Percentiles rank a stretch among this genome's conserved stretches.
These are phyloP conservation scores for Orchesella flavescens DNA, from an alignment of 2,888 invertebrate species.

Conservation along the genomic window DNA sequence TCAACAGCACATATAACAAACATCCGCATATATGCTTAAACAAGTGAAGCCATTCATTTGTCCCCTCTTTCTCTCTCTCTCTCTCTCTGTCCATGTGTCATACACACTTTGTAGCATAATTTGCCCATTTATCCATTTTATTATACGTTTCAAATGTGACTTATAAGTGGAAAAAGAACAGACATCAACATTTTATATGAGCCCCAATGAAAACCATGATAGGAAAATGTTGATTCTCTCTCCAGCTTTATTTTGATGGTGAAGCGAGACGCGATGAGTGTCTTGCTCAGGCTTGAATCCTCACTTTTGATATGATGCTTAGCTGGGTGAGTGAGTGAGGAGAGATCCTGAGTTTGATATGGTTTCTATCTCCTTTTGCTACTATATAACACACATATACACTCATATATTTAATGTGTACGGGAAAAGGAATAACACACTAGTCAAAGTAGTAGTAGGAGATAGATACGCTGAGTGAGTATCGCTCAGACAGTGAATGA, in stretches of 20 bases:
- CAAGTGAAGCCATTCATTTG: no score
- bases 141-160: no score
- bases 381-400: neutral
- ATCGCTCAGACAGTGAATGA: conserved; percentile 32
- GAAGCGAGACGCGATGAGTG: neutral
- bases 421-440: neutral
- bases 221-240: no score
- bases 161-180: no score
- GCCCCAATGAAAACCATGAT: no score
- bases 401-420: neutral
- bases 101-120: neutral
- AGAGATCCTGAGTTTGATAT: conserved; percentile 21
- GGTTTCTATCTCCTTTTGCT: neutral
- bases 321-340: neutral
- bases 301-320: neutral
- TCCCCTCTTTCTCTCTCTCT: no score
- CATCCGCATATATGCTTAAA: no score
- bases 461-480: conserved; percentile 6
- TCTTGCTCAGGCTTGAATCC: conserved; percentile 2
- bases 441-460: neutral
- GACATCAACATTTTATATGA: no score
- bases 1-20: no score
- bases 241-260: no score
- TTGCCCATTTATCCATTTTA: neutral
- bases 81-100: neutral